A percentile compares a stretch with the other conserved stretches of the same genome.
phyloP scores from a whole-genome alignment of 1,140 invertebrate species.

The Mya arenaria region DNA sequence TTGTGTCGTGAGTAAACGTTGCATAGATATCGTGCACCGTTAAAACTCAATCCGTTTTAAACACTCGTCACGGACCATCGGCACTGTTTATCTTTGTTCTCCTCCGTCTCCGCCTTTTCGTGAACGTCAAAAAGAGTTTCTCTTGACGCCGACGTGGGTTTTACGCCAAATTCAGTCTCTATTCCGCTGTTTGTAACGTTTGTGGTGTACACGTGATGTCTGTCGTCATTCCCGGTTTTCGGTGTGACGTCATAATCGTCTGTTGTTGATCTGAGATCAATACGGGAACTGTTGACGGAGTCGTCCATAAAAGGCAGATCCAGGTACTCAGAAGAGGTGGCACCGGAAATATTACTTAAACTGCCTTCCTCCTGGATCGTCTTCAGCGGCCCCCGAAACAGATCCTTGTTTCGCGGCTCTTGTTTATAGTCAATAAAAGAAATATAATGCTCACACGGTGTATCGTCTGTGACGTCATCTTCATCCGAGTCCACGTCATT shows the following conservation, averaged over 20 bases:
- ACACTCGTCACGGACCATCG: constrained; percentile 52
- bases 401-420: constrained; percentile 49
- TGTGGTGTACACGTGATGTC: not conserved
- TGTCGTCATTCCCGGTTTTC: not conserved
- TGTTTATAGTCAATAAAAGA: constrained; percentile 49
- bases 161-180: constrained; percentile 44
- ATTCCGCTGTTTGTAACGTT: not conserved
- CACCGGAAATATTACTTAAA: not conserved
- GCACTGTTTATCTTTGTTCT: not conserved
- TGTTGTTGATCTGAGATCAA: not conserved
- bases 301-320: not conserved
- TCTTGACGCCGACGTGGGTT: not conserved
- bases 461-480: not conserved
- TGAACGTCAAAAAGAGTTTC: not conserved
- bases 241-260: not conserved
- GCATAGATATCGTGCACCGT: too few species aligned
- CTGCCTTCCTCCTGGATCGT: constrained; percentile 15
- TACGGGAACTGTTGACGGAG: not conserved
- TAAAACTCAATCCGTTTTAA: too few species aligned
- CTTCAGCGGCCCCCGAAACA: constrained; percentile 16
- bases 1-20: too few species aligned
- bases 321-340: not conserved
- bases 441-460: constrained; percentile 2
- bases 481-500: not conserved
- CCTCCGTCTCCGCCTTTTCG: not conserved